A percentile compares a stretch with the other conserved stretches of the same genome.
These are phyloP conservation scores for Phocoena phocoena DNA, from an alignment of 2,113 vertebrate genomes.

Conservation along the genomic window DNA sequence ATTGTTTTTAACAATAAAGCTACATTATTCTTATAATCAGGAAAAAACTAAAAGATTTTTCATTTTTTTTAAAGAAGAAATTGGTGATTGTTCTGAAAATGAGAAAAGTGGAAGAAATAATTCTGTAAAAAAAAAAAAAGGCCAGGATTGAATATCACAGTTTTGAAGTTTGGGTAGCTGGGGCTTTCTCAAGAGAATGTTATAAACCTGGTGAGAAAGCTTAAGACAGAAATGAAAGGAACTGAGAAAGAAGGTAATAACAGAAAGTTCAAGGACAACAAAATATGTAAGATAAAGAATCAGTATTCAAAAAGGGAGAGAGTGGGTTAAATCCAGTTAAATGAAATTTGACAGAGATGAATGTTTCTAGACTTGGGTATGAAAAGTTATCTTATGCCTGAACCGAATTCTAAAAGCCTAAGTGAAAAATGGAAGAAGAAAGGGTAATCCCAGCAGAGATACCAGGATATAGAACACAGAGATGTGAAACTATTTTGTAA, in stretches of 20 bases:
- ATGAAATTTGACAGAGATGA: not conserved
- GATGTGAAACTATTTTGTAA: not conserved
- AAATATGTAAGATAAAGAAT: not conserved
- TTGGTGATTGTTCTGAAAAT: not conserved
- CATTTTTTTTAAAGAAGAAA: slow-evolving; percentile 7
- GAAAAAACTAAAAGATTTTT: not conserved
- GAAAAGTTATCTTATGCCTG: not conserved
- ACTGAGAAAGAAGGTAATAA: not conserved
- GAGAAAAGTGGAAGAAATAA: not conserved
- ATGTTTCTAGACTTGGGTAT: not conserved
- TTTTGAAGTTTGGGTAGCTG: not conserved
- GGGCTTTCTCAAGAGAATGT: not conserved
- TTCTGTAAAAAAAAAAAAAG: not conserved
- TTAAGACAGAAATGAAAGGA: not conserved
- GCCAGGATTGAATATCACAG: not conserved
- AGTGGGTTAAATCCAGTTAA: not conserved
- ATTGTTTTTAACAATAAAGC: not conserved
- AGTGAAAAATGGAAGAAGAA: not conserved
- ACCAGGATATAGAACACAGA: not conserved
- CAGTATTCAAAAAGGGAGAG: not conserved
- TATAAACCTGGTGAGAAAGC: not conserved
- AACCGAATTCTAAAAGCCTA: slow-evolving; percentile 29
- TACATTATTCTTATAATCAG: not conserved
- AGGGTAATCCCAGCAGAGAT: not conserved
- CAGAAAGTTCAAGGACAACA: not conserved